A percentile compares a stretch with the other conserved stretches of the same genome.
phyloP scores from a whole-genome alignment of 2,888 invertebrate genomes.

The Julus scandinavius region DNA sequence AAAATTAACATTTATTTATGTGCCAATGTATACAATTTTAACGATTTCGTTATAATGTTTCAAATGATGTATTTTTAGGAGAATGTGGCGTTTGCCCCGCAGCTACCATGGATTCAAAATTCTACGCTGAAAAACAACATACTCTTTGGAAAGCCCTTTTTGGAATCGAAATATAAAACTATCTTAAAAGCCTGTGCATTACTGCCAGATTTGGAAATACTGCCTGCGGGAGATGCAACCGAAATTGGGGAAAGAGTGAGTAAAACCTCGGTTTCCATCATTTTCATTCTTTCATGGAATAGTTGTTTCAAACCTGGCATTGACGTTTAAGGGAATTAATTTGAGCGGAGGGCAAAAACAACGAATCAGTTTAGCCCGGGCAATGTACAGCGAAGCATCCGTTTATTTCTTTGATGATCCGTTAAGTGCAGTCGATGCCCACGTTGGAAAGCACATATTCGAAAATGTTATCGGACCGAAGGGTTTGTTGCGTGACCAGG shows the following conservation, averaged over 20 bases:
- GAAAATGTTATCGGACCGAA: slow-evolving; percentile 89
- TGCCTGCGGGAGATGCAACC: slow-evolving; percentile 95
- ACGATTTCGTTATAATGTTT: neutral
- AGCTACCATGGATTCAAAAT: slow-evolving; percentile 99
- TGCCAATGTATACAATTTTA: neutral
- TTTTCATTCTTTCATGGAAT: neutral
- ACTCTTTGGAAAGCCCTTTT: slow-evolving; percentile 82
- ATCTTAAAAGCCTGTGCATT: slow-evolving; percentile 92
- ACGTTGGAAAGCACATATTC: slow-evolving; percentile 98
- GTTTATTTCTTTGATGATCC: slow-evolving; percentile 96
- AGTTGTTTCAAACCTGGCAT: neutral
- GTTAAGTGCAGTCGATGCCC: slow-evolving; percentile 92
- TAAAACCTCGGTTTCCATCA: neutral
- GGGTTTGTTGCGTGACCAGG: slow-evolving; percentile 67
- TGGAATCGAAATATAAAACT: slow-evolving; percentile 78
- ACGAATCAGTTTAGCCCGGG: slow-evolving; percentile 90
- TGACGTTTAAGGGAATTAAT: slow-evolving; percentile 73
- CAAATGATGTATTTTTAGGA: slow-evolving; percentile 65
- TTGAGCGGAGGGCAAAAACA: slow-evolving; percentile 91
- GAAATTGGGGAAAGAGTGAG: slow-evolving; percentile 95
- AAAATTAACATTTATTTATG: neutral
- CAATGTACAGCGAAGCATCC: slow-evolving; percentile 88
- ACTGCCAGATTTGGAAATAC: slow-evolving; percentile 88
- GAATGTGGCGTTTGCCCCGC: slow-evolving; percentile 87
- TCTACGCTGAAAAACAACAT: slow-evolving; percentile 93